A percentile compares a stretch with the other conserved stretches of the same genome.
Evolutionary conservation across 1,140 invertebrate species (phyloP).

Genomic region (Drosophila kepulauana): DNA sequence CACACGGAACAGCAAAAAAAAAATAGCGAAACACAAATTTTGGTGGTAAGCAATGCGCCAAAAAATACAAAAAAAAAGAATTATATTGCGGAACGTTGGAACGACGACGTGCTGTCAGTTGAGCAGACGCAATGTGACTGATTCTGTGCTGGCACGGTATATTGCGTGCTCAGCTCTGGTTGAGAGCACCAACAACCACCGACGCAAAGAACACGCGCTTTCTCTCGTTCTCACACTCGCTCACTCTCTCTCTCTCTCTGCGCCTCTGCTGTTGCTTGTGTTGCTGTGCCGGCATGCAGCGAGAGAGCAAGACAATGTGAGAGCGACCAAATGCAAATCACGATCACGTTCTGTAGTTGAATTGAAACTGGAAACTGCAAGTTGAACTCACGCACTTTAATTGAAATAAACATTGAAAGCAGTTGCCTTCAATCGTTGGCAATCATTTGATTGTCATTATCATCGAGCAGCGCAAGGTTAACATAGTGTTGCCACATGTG

Average conservation of each 20-base stretch:
- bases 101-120: constrained; percentile 48
- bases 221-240: not conserved
- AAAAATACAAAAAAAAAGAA: not conserved
- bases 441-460: not conserved
- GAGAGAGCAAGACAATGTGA: not conserved
- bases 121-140: constrained; percentile 66
- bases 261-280: not conserved
- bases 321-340: not conserved
- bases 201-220: not conserved
- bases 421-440: not conserved
- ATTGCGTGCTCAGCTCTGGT: constrained; percentile 53
- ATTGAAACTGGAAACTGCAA: not conserved
- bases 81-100: constrained; percentile 11
- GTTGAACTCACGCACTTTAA: not conserved
- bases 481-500: not conserved
- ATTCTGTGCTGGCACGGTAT: constrained; percentile 56
- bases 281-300: not conserved
- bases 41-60: not conserved
- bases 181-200: constrained; percentile 13
- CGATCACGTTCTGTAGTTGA: too few species aligned
- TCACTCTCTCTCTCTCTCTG: not conserved
- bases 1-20: not conserved
- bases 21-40: constrained; percentile 7
- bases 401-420: too few species aligned
- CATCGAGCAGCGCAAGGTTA: not conserved